phyloP scores from a whole-genome alignment of 2,113 vertebrate genomes.

The Grammomys dolichurus region DNA sequence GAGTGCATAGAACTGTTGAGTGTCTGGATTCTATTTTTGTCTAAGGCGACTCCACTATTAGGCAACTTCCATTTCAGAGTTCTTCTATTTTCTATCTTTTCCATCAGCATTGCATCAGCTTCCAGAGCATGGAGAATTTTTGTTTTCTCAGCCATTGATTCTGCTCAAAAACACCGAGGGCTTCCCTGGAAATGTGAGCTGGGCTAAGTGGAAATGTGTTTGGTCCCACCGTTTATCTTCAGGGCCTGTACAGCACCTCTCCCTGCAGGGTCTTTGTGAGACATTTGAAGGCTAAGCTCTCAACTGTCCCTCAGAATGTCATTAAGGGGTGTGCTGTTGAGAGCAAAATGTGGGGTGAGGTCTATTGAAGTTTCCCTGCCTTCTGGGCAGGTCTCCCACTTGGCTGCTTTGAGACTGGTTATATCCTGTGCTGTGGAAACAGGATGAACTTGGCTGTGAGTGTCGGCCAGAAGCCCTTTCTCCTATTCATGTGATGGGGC shows the following conservation, averaged over 20 bases:
- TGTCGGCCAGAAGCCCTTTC: constrained; percentile 41
- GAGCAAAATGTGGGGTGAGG: constrained; percentile 45
- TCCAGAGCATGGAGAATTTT: not conserved
- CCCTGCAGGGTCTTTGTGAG: not conserved
- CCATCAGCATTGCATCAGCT: not conserved
- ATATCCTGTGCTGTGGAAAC: constrained; percentile 69
- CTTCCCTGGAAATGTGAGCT: constrained; percentile 33
- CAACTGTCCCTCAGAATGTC: constrained; percentile 48
- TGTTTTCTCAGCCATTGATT: not conserved
- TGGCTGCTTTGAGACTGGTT: constrained; percentile 64
- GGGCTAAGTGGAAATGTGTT: not conserved
- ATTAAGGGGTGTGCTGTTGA: constrained; percentile 30
- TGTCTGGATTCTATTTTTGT: constrained; percentile 75
- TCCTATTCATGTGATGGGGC: constrained; percentile 5
- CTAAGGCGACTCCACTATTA: constrained; percentile 70
- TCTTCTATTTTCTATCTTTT: constrained; percentile 81
- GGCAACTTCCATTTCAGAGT: constrained; percentile 74
- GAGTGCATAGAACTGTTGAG: constrained; percentile 81
- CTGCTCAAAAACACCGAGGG: not conserved
- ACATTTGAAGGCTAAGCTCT: constrained; percentile 69
- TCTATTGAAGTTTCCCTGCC: constrained; percentile 48
- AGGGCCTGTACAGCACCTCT: not conserved
- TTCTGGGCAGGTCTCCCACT: constrained; percentile 71
- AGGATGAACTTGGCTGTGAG: constrained; percentile 58
- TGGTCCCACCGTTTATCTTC: not conserved